phyloP scores from a whole-genome alignment of 2,113 vertebrate genomes.

The Ariopsis seemanni region DNA sequence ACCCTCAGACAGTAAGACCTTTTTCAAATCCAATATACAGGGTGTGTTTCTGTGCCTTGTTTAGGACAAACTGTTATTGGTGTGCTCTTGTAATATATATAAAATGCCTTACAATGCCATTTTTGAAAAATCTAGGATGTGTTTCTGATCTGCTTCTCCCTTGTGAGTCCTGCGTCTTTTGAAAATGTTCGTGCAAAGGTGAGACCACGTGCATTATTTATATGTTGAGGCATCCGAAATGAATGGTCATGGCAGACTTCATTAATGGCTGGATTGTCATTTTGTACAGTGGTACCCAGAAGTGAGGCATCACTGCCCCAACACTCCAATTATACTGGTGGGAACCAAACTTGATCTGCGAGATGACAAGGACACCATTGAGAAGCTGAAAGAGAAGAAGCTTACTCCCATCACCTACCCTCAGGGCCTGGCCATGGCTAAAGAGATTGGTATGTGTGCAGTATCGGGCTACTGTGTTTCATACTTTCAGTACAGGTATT shows the following conservation, averaged over 20 bases:
- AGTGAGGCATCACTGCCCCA: constrained; percentile 95
- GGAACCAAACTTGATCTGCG: constrained; percentile 94
- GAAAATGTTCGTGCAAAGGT: constrained; percentile 99
- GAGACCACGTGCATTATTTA: constrained; percentile 35
- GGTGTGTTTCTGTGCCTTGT: neutral
- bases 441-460: constrained; percentile 88
- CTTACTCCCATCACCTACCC: constrained; percentile 95
- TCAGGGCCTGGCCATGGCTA: constrained; percentile 96
- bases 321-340: constrained; percentile 95
- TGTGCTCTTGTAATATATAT: constrained; percentile 19
- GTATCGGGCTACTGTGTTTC: neutral
- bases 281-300: constrained; percentile 90
- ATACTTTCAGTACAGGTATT: neutral
- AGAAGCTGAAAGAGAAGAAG: constrained; percentile 98
- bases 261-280: neutral
- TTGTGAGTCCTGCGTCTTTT: constrained; percentile 98
- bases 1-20: constrained; percentile 89
- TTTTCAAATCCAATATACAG: neutral
- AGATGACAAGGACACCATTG: constrained; percentile 96
- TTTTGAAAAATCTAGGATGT: constrained; percentile 78
- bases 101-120: no score
- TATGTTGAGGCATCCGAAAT: neutral
- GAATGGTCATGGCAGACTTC: neutral
- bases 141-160: constrained; percentile 97
- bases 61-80: neutral